Base-by-base conservation (phyloP, 2,888 invertebrate species). In the Nudaria mundana region DNA sequence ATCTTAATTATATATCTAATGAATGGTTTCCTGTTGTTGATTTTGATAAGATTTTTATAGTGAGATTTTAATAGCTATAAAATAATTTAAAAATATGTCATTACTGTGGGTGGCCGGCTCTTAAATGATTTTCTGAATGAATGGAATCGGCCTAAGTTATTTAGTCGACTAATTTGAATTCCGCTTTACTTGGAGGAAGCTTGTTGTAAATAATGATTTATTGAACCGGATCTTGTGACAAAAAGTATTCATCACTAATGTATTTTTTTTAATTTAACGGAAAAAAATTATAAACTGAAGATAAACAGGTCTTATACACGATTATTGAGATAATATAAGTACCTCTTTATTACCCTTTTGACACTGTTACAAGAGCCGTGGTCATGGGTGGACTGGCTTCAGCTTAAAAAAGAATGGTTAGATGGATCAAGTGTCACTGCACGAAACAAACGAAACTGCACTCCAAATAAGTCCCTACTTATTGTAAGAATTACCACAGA, bases 41-140 rank as follows among this genome's bases (percentile, higher is more conserved):
- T 15, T 24, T 13, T 30, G 10, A 20, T 24, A 15, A 6, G 12
- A 32, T 34, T 24, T 25, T n/a, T 24, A n/a, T 16, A 18, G 18
- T 18, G 34, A 18, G 25, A 23, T 23, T 8, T 24, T 24, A 23
- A 15, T 29, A 23, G 18, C 29, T 24, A 37, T 29, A 28, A 28
- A 25, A 31, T 32, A 11, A 23, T 14, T 23, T 22, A 29, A 31
- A 14, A 20, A 20, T 15, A 32, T 22, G 15, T 13, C 11, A 20
- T 28, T 26, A n/a, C 23, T 13, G 42, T 37, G 42, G 37, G 42
- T 42, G 37, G 42, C 33, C 42, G 22, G 36, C 2, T 24, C 22
- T 29, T n/a, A 10, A 31, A 10, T 7, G 32, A 22, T 20, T 28
- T 32, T 28, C 4, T 32, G 32, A 38, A 38, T 32, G 28, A 23